Conservation (phyloP, 2,113 vertebrate species). For the Menura novaehollandiae region DNA sequence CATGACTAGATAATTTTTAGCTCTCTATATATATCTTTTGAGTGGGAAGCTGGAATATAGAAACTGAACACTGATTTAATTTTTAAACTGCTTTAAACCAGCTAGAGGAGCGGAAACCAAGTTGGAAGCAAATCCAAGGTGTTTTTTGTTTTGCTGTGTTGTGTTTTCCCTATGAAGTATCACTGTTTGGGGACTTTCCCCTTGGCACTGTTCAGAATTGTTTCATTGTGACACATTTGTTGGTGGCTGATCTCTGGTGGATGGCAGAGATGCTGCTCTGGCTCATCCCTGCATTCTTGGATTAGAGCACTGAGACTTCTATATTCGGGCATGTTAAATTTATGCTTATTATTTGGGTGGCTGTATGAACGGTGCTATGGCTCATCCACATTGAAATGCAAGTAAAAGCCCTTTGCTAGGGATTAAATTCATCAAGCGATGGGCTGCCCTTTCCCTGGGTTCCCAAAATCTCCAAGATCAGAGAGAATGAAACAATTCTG, state of each 20-base stretch:
- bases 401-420: constrained; percentile 12
- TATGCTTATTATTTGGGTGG: constrained; percentile 45
- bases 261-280: constrained; percentile 33
- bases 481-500: background rate
- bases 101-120: background rate
- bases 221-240: constrained; percentile 34
- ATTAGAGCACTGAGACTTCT: constrained; percentile 59
- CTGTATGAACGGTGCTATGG: constrained; percentile 20
- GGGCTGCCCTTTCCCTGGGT: background rate
- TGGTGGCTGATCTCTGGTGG: background rate
- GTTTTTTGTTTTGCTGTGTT: background rate
- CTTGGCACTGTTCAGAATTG: background rate
- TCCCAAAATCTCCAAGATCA: background rate
- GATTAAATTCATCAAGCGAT: background rate
- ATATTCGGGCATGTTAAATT: constrained; percentile 72
- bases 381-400: constrained; percentile 35
- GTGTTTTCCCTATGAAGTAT: background rate
- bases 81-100: constrained; percentile 24
- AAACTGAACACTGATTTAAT: constrained; percentile 39
- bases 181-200: constrained; percentile 9
- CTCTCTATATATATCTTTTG: constrained; percentile 66
- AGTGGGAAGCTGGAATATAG: constrained; percentile 65
- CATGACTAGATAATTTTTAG: constrained; percentile 59
- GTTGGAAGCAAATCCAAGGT: constrained; percentile 40
- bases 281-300: constrained; percentile 58